Conservation (phyloP, 1,140 invertebrate species). For the Drosophila santomea region DNA sequence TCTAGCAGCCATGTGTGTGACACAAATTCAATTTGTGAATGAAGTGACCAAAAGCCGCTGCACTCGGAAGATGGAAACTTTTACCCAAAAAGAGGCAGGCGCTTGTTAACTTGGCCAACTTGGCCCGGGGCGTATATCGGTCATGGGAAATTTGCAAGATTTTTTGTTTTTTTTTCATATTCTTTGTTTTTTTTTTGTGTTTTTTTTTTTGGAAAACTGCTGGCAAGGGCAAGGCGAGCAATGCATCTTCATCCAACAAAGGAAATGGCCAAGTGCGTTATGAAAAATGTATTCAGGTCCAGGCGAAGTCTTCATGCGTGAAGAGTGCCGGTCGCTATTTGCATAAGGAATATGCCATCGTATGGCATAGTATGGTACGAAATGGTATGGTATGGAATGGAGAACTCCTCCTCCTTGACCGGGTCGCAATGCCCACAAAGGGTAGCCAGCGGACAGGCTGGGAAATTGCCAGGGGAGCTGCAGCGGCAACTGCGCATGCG, state of each 20-base stretch:
- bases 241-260: conserved; percentile 78
- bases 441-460: conserved; percentile 64
- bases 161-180: conserved; percentile 9
- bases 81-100: conserved; percentile 58
- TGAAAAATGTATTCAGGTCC: conserved; percentile 61
- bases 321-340: conserved; percentile 4
- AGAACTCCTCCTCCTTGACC: conserved; percentile 40
- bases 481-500: conserved; percentile 55
- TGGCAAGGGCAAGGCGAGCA: conserved; percentile 45
- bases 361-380: conserved; percentile 6
- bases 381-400: not conserved
- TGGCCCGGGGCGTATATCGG: conserved; percentile 70
- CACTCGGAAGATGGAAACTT: conserved; percentile 44
- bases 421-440: conserved; percentile 40
- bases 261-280: conserved; percentile 56
- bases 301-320: conserved; percentile 44
- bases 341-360: too few species aligned
- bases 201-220: not conserved
- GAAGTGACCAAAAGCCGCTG: conserved; percentile 64
- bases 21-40: conserved; percentile 81
- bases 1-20: conserved; percentile 36
- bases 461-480: conserved; percentile 8
- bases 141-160: conserved; percentile 77
- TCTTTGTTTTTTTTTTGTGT: not conserved
- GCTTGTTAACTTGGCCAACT: conserved; percentile 57